phyloP scores from a whole-genome alignment of 1,140 invertebrate species.

The Oncopeltus fasciatus region DNA sequence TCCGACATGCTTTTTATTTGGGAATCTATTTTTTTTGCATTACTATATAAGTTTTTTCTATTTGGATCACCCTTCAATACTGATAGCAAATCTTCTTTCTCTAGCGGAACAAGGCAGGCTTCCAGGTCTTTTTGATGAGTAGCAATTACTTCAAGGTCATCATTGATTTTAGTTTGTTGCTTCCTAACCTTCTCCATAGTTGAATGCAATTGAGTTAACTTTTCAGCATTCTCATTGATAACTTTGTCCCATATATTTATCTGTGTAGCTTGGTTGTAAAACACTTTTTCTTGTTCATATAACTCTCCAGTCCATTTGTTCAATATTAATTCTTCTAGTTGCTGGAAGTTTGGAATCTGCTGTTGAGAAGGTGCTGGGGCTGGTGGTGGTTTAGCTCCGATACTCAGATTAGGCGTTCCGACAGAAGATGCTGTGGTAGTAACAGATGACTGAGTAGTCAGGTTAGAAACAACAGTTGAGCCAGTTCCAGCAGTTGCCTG shows the following conservation, averaged over 20 bases:
- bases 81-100: conserved; percentile 53
- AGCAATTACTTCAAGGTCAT: conserved; percentile 86
- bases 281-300: conserved; percentile 84
- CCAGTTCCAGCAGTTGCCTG: neutral
- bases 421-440: neutral
- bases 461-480: neutral
- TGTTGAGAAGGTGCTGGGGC: neutral
- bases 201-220: conserved; percentile 36
- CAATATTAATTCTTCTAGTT: conserved; percentile 73
- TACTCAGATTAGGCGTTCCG: neutral
- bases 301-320: conserved; percentile 92
- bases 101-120: conserved; percentile 68
- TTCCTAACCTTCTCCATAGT: conserved; percentile 37
- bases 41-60: conserved; percentile 69
- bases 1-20: conserved; percentile 88
- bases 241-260: conserved; percentile 89
- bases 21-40: conserved; percentile 80
- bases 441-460: neutral
- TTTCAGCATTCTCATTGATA: conserved; percentile 80
- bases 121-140: conserved; percentile 86
- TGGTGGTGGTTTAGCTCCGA: neutral
- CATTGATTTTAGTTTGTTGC: conserved; percentile 74
- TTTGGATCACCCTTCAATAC: conserved; percentile 67
- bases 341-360: conserved; percentile 54
- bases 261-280: conserved; percentile 85